Evolutionary conservation across 2,888 invertebrate genomes (phyloP).

Genomic region (Uloborus plumipes): DNA sequence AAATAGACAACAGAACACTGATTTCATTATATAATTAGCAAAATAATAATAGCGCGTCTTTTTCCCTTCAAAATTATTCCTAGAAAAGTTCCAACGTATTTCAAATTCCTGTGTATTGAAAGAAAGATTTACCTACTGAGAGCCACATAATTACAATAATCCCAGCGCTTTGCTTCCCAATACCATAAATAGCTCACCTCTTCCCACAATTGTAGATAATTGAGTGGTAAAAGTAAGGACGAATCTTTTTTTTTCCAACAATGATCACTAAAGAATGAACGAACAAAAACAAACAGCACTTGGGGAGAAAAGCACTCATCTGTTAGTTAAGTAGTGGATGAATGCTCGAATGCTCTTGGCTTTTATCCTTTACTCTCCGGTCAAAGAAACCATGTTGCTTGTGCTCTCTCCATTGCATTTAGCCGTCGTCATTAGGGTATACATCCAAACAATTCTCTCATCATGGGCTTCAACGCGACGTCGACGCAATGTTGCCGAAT

Average conservation of each 20-base stretch:
- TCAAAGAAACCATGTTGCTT: conserved; percentile 55
- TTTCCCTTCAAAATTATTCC: too few species aligned
- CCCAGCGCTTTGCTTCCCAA: too few species aligned
- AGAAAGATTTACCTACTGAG: too few species aligned
- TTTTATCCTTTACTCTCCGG: conserved; percentile 45
- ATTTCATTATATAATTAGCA: too few species aligned
- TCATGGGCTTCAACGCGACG: conserved; percentile 32
- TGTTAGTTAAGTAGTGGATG: conserved; percentile 53
- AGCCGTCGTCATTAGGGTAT: conserved; percentile 41
- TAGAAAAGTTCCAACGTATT: too few species aligned
- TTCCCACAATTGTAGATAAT: conserved; percentile 31
- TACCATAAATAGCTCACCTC: background rate
- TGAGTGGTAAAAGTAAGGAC: conserved; percentile 16
- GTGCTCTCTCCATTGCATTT: conserved; percentile 42
- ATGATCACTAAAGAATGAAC: conserved; percentile 24
- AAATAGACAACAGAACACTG: too few species aligned
- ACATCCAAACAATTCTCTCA: conserved; percentile 25
- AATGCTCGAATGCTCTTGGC: conserved; percentile 35
- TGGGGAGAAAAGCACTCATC: conserved; percentile 47
- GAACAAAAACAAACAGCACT: conserved; percentile 48
- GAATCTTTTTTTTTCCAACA: conserved; percentile 2
- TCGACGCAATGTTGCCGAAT: conserved; percentile 30
- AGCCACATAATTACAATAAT: too few species aligned
- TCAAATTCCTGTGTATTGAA: too few species aligned
- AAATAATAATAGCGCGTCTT: too few species aligned